These are phyloP conservation scores for Anolis sagrei DNA, from an alignment of 2,113 vertebrate species.

Conservation along the genomic window DNA sequence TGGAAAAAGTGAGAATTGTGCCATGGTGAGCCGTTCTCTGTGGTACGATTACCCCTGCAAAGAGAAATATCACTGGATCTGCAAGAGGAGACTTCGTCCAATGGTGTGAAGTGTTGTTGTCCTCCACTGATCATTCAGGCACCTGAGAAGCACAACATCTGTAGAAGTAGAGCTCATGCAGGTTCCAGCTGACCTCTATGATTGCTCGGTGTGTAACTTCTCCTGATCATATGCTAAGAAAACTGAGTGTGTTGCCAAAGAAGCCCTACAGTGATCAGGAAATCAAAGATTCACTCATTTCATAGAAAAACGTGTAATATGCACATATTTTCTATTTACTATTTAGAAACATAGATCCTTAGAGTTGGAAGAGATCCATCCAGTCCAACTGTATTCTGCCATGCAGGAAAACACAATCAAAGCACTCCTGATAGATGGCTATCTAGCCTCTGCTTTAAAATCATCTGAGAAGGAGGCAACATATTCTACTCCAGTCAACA, in stretches of 20 bases:
- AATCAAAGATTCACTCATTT: background rate
- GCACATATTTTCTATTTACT: background rate
- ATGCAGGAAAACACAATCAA: too few species aligned
- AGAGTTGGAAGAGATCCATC: too few species aligned
- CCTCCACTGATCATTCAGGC: background rate
- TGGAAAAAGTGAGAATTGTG: constrained; percentile 12
- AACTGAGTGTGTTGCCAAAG: background rate
- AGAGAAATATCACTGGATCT: background rate
- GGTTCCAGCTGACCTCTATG: background rate
- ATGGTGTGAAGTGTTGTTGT: background rate
- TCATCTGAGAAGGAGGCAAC: too few species aligned
- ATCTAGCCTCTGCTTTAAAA: too few species aligned
- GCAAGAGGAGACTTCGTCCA: background rate
- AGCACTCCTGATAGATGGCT: too few species aligned
- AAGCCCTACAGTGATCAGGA: background rate
- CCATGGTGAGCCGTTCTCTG: background rate
- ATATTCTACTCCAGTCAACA: too few species aligned
- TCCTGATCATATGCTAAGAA: background rate
- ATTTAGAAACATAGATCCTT: background rate
- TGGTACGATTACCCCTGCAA: constrained; percentile 12
- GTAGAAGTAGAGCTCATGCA: background rate
- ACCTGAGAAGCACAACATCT: background rate
- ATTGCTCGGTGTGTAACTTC: background rate
- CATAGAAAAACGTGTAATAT: background rate
- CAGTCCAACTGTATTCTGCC: too few species aligned